Conservation (phyloP, 2,113 vertebrate species). For the Urocitellus parryii region DNA sequence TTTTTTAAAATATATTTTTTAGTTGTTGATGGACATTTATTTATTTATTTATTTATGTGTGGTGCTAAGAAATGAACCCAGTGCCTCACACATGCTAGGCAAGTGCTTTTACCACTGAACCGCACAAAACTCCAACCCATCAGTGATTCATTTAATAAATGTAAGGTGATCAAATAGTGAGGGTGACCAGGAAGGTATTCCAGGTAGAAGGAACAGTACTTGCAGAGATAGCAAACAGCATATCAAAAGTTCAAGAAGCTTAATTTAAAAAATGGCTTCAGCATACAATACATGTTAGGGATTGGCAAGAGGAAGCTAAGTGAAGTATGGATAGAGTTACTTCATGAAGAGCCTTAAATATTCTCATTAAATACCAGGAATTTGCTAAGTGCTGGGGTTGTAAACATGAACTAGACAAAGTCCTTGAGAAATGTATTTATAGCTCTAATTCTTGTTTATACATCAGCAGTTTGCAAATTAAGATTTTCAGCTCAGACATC, state of each 20-base stretch:
- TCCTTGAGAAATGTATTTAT: neutral
- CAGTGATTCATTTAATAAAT: too few species aligned
- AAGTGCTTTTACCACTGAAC: too few species aligned
- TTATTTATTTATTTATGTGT: too few species aligned
- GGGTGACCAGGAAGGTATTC: neutral
- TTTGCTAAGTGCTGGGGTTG: neutral
- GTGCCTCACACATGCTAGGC: too few species aligned
- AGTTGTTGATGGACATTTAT: too few species aligned
- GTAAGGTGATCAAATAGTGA: neutral
- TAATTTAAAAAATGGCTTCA: conserved; percentile 14
- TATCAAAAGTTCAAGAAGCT: neutral
- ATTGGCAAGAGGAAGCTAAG: neutral
- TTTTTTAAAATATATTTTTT: too few species aligned
- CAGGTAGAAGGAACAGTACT: neutral
- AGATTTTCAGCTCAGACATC: neutral
- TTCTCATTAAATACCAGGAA: neutral
- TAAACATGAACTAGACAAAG: neutral
- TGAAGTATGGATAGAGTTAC: neutral
- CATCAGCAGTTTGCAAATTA: neutral
- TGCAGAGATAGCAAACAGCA: neutral
- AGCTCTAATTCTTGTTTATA: conserved; percentile 4
- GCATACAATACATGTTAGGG: neutral
- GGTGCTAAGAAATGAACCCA: too few species aligned
- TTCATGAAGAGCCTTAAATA: neutral
- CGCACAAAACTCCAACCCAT: too few species aligned